Conservation (phyloP, 1,140 invertebrate genomes). For the Mesaphorura yosii region DNA sequence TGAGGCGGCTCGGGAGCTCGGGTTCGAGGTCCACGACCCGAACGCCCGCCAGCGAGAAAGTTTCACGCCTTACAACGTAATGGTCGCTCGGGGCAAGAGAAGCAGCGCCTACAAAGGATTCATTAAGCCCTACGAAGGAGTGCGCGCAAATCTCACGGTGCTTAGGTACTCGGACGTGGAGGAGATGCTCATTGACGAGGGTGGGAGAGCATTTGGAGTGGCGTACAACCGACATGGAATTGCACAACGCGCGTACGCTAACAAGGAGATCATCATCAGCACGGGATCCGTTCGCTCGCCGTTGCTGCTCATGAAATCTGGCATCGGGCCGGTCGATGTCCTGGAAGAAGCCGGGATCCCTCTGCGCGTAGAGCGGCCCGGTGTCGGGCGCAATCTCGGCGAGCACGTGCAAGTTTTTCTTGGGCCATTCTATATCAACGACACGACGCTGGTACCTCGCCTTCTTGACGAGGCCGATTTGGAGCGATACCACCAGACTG, state of each 20-base stretch:
- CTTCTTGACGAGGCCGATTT: slow-evolving; percentile 5
- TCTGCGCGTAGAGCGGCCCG: not conserved
- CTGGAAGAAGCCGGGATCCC: not conserved
- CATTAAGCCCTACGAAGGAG: not conserved
- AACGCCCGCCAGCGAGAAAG: slow-evolving; percentile 9
- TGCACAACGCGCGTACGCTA: not conserved
- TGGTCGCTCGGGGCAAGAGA: slow-evolving; percentile 1
- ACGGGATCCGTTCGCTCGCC: slow-evolving; percentile 5
- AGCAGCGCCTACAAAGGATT: slow-evolving; percentile 7
- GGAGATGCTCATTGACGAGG: slow-evolving; percentile 1
- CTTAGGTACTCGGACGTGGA: slow-evolving; percentile 1
- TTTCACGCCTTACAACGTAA: not conserved
- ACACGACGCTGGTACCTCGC: not conserved
- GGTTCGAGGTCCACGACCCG: not conserved
- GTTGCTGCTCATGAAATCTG: slow-evolving; percentile 11
- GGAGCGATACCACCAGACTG: too few species aligned
- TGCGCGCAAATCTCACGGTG: slow-evolving; percentile 8
- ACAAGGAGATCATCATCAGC: slow-evolving; percentile 9
- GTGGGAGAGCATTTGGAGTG: slow-evolving; percentile 2
- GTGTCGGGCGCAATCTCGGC: not conserved
- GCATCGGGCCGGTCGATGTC: slow-evolving; percentile 9
- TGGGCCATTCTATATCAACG: not conserved
- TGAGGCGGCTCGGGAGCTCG: not conserved
- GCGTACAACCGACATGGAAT: not conserved
- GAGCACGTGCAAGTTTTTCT: not conserved